Base-by-base conservation (phyloP, 37 sponge, comb jelly and placozoan genomes). In the Bolinopsis microptera region DNA sequence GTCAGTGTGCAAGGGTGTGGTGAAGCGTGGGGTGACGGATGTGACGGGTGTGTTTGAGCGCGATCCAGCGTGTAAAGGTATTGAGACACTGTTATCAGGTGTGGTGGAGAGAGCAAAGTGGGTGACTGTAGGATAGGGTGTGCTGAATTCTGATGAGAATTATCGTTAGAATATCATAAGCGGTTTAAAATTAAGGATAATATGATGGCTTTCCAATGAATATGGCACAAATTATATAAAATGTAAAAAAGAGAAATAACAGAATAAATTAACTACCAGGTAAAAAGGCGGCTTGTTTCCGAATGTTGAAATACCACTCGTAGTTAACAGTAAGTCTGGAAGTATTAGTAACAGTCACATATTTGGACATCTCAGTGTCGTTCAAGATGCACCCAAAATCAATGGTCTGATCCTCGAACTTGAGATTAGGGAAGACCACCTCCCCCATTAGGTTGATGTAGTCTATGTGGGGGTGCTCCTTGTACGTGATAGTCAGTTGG, bases 321-420 rank as follows among this genome's bases (percentile, higher is more conserved):
- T 96, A 98, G 38, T 92, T 72, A 3, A 98, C 97, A 22, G 93
- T 93, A 16, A 97, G 94, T 22, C 97, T 96, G 34, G 96, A 95
- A 40, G 93, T 95, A 94, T 98, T 98, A 35, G 95, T 95, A 86
- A 97, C 94, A 8, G 92, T 96, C 33, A 97, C 67, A n/a, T 68
- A 93, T 32, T 88, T 69, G 9, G 94, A 88, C 0, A 70, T 94
- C 93, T 98, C 99, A n/a, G 97, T 98, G 94, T 98, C 97, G 86
- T 98, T 97, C 70, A 98, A 94, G 61, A 98, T 96, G 69, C 97
- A 95, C 21, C 97, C 99, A 94, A 98, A 98, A 16, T 98, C 97
- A 68, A 98, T 94, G 75, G 36, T 18, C 70, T 72, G 68, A 0
- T 83, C 69, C 25, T 96, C 95, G 90, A 98, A 98, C 32, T 93